phyloP scores from a whole-genome alignment of 2,113 vertebrate species.

The Pygoscelis antarcticus region DNA sequence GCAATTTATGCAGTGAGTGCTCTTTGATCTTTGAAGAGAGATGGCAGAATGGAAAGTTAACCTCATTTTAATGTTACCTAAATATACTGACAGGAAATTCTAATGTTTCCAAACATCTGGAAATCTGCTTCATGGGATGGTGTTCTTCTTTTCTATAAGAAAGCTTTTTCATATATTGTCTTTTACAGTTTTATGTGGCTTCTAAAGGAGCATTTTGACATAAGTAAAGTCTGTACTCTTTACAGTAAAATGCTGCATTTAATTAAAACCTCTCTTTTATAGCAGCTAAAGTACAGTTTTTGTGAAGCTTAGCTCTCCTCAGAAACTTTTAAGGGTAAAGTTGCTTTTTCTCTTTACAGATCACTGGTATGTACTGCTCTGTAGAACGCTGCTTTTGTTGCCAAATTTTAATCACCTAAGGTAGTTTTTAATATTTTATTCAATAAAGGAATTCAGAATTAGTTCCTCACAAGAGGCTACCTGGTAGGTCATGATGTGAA shows the following conservation, averaged over 20 bases:
- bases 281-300: constrained; percentile 48
- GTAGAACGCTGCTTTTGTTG: neutral
- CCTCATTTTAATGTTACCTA: constrained; percentile 72
- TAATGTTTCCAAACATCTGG: constrained; percentile 76
- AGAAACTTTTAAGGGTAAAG: constrained; percentile 31
- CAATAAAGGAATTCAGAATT: constrained; percentile 34
- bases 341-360: constrained; percentile 39
- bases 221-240: constrained; percentile 58
- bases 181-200: constrained; percentile 66
- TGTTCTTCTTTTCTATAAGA: constrained; percentile 64
- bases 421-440: constrained; percentile 1
- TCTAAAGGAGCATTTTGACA: constrained; percentile 68
- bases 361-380: neutral
- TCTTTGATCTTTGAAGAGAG: constrained; percentile 70
- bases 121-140: constrained; percentile 68
- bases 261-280: constrained; percentile 66
- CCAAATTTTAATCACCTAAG: neutral
- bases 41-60: constrained; percentile 76
- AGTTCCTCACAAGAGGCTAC: neutral
- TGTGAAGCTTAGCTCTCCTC: neutral
- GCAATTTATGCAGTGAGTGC: constrained; percentile 64
- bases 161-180: constrained; percentile 64
- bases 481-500: neutral
- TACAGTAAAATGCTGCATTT: constrained; percentile 65
- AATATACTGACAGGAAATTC: constrained; percentile 75